These are phyloP conservation scores for Axis porcinus DNA, from an alignment of 2,113 vertebrate genomes.

Conservation along the genomic window DNA sequence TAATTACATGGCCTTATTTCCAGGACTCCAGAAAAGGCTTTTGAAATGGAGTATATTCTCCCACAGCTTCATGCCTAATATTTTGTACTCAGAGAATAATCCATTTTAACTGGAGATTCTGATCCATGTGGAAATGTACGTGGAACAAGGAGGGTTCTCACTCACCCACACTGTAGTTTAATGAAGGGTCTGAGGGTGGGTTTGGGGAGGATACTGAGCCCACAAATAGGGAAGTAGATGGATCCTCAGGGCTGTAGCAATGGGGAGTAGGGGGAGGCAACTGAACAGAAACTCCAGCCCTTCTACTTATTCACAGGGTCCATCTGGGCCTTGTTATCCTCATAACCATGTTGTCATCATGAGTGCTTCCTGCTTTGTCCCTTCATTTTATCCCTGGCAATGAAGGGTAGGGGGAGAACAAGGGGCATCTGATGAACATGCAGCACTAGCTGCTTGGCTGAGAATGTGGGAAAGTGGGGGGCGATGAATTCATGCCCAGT, in stretches of 20 bases:
- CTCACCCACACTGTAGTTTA: neutral
- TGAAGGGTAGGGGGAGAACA: neutral
- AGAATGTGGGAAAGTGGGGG: neutral
- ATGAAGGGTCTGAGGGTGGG: neutral
- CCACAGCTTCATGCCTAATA: neutral
- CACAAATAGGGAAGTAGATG: neutral
- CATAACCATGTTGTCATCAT: neutral
- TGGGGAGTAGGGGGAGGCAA: neutral
- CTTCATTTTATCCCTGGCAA: neutral
- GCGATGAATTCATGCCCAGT: neutral
- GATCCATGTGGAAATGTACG: neutral
- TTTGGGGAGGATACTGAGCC: neutral
- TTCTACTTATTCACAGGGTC: neutral
- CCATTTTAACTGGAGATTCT: neutral
- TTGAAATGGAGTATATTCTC: slow-evolving; percentile 5
- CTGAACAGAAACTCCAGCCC: neutral
- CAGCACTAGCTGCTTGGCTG: neutral
- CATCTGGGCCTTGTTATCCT: neutral
- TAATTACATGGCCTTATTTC: neutral
- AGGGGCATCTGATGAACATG: neutral
- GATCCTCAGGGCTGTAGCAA: neutral
- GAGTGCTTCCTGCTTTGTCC: slow-evolving; percentile 14
- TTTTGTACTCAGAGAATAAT: neutral
- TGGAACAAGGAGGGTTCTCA: neutral
- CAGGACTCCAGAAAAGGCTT: neutral